phyloP scores from a whole-genome alignment of 2,797 vertebrate genomes.

The Manis pentadactyla region DNA sequence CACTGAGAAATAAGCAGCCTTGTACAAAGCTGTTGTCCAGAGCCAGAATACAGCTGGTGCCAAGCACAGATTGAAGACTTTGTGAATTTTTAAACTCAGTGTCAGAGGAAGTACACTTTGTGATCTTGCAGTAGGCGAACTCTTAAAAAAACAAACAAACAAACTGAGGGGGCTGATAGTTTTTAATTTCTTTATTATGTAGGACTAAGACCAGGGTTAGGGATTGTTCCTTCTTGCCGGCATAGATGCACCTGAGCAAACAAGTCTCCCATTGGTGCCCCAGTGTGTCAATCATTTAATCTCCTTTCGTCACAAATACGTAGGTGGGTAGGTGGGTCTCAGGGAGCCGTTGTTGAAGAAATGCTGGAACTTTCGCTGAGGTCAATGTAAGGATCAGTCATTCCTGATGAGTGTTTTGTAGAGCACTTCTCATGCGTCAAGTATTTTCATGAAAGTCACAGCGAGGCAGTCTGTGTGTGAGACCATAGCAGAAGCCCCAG shows the following conservation, averaged over 20 bases:
- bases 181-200: constrained; percentile 36
- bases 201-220: background rate
- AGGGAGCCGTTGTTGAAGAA: background rate
- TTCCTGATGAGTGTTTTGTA: background rate
- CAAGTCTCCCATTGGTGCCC: background rate
- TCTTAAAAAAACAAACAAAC: background rate
- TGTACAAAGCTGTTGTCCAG: background rate
- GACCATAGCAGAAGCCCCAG: background rate
- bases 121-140: background rate
- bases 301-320: background rate
- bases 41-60: background rate
- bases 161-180: background rate
- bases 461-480: background rate
- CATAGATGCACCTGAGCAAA: background rate
- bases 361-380: background rate
- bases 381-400: background rate
- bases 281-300: background rate
- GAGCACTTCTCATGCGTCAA: background rate
- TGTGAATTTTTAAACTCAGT: background rate
- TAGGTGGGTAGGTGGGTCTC: background rate
- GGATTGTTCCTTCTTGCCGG: background rate
- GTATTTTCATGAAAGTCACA: constrained; percentile 41
- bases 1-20: background rate
- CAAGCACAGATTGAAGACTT: background rate
- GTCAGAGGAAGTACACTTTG: background rate